These are phyloP conservation scores for Hylia prasina DNA, from an alignment of 2,113 vertebrate genomes.

Conservation along the genomic window DNA sequence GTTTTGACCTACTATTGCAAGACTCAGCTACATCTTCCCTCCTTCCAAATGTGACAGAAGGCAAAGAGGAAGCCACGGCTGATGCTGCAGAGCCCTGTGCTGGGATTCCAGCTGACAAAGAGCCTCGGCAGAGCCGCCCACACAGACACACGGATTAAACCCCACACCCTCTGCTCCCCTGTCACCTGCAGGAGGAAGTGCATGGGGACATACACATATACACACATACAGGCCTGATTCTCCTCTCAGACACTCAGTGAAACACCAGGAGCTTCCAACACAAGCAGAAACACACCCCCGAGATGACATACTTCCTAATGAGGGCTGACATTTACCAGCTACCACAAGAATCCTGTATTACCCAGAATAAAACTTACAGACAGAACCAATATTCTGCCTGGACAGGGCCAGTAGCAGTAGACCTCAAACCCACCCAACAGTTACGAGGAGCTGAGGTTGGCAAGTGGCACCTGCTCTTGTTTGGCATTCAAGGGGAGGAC, in stretches of 20 bases:
- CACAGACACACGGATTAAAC: neutral
- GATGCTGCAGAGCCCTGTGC: neutral
- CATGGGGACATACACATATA: neutral
- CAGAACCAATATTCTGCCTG: neutral
- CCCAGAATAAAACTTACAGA: neutral
- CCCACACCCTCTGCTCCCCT: neutral
- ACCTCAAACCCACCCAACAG: accelerated
- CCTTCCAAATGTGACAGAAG: conserved; percentile 54
- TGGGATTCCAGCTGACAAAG: conserved; percentile 44
- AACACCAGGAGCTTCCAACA: neutral
- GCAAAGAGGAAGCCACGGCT: neutral
- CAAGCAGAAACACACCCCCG: neutral
- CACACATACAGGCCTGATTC: neutral
- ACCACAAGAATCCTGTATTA: neutral
- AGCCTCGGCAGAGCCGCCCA: conserved; percentile 28
- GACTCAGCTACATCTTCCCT: conserved; percentile 49
- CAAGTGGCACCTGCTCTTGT: neutral
- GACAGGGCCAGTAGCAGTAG: neutral
- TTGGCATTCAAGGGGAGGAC: neutral
- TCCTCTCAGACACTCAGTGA: neutral
- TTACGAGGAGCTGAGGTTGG: neutral
- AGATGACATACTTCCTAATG: neutral
- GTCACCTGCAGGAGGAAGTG: conserved; percentile 1
- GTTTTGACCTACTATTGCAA: conserved; percentile 63
- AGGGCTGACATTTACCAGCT: conserved; percentile 12